A percentile compares a stretch with the other conserved stretches of the same genome.
Conservation (phyloP, 2,797 vertebrate genomes). For the Lepilemur ruficaudatus region DNA sequence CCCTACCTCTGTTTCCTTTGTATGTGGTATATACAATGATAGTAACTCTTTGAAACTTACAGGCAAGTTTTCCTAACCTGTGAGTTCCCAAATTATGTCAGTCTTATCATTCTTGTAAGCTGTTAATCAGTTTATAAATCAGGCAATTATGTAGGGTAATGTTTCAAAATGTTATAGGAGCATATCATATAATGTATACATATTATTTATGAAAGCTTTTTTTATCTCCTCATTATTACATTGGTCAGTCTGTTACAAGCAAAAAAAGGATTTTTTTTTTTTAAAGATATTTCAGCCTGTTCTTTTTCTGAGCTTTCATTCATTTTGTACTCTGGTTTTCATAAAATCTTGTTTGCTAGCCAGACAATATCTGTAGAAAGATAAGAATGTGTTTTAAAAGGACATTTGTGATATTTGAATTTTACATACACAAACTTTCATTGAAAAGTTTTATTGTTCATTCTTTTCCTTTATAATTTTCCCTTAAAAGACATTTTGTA, state of each 20-base stretch:
- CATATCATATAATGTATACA: background rate
- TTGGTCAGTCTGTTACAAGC: background rate
- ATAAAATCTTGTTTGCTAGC: background rate
- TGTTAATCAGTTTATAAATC: conserved; percentile 25
- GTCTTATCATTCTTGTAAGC: background rate
- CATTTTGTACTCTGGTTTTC: conserved; percentile 2
- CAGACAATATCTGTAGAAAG: background rate
- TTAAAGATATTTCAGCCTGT: background rate
- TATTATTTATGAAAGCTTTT: background rate
- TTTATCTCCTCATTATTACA: background rate
- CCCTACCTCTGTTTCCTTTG: background rate
- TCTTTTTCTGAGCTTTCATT: conserved; percentile 24
- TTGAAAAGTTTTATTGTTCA: background rate
- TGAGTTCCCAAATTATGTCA: background rate
- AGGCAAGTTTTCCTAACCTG: background rate
- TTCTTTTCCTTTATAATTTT: background rate
- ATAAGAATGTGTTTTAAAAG: background rate
- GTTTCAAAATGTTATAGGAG: background rate
- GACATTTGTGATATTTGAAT: background rate
- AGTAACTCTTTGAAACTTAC: conserved; percentile 15
- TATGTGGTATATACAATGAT: background rate
- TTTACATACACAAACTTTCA: background rate
- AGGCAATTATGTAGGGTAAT: background rate
- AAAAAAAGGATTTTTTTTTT: background rate
- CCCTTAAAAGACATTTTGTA: background rate